A percentile compares a stretch with the other conserved stretches of the same genome.
These are phyloP conservation scores for Eupithecia exiguata DNA, from an alignment of 2,888 invertebrate species.

Conservation along the genomic window DNA sequence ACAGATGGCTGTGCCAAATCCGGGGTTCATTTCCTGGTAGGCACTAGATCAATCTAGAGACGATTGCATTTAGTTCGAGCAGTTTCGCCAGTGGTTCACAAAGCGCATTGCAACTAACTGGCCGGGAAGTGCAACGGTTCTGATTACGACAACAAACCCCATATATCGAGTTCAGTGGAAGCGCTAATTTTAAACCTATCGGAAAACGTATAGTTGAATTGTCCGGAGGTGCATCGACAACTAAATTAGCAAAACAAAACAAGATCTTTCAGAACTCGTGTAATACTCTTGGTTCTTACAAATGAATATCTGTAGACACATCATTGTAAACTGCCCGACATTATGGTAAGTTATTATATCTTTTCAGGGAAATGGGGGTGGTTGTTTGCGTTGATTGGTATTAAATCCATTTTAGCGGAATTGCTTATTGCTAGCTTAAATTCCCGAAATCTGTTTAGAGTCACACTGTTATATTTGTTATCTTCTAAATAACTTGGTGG, in stretches of 20 bases:
- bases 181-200: slow-evolving; percentile 65
- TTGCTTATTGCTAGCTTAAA: slow-evolving; percentile 42
- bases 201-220: slow-evolving; percentile 53
- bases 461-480: slow-evolving; percentile 16
- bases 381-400: slow-evolving; percentile 48
- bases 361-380: slow-evolving; percentile 50
- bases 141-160: slow-evolving; percentile 57
- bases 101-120: slow-evolving; percentile 52
- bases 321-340: slow-evolving; percentile 56
- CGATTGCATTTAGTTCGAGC: slow-evolving; percentile 55
- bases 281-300: slow-evolving; percentile 51
- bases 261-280: slow-evolving; percentile 46
- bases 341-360: slow-evolving; percentile 65
- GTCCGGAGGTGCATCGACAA: slow-evolving; percentile 46
- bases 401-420: slow-evolving; percentile 34
- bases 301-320: slow-evolving; percentile 66
- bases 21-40: slow-evolving; percentile 63
- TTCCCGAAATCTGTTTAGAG: slow-evolving; percentile 31
- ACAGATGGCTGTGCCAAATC: slow-evolving; percentile 67
- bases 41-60: slow-evolving; percentile 53
- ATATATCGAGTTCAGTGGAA: slow-evolving; percentile 57
- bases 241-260: slow-evolving; percentile 53
- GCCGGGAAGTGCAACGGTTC: slow-evolving; percentile 57
- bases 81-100: slow-evolving; percentile 53
- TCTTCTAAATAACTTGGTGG: slow-evolving; percentile 14